Evolutionary conservation across 2,888 invertebrate genomes (phyloP).

Genomic region (Trichopria drosophilae): DNA sequence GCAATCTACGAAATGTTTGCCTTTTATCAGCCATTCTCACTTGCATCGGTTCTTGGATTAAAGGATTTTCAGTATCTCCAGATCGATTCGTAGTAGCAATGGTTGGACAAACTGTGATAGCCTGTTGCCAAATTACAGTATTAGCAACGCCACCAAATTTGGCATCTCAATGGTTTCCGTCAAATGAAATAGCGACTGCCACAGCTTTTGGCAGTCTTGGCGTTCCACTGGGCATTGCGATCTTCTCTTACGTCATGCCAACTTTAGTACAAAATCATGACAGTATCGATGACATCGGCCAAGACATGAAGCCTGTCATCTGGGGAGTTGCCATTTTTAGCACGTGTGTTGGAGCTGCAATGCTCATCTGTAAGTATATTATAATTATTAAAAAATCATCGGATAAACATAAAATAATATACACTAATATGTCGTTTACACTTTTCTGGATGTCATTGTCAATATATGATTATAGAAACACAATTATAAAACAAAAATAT

Average conservation of each 20-base stretch:
- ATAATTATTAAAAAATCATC: no score
- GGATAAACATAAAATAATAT: no score
- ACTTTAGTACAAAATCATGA: conserved; percentile 33
- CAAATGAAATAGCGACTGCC: conserved; percentile 33
- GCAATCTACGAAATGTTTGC: conserved; percentile 27
- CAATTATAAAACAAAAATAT: no score
- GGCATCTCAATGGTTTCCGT: conserved; percentile 36
- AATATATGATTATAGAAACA: no score
- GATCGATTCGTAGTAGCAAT: conserved; percentile 23
- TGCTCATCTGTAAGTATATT: conserved; percentile 33
- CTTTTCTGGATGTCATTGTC: no score
- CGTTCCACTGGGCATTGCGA: conserved; percentile 26
- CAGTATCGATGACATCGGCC: conserved; percentile 29
- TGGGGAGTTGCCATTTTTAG: conserved; percentile 22
- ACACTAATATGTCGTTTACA: no score
- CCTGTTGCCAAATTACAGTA: conserved; percentile 29
- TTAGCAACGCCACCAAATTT: conserved; percentile 33
- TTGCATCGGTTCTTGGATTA: conserved; percentile 32
- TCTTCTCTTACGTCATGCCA: conserved; percentile 29
- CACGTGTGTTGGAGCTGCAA: conserved; percentile 18
- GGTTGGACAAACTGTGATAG: conserved; percentile 31
- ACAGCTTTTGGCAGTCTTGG: conserved; percentile 31
- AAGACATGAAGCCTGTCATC: conserved; percentile 24
- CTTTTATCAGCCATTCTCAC: conserved; percentile 31
- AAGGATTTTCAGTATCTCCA: conserved; percentile 28